Evolutionary conservation across 2,888 invertebrate genomes (phyloP).

Genomic region (Acanthosepion esculentum): DNA sequence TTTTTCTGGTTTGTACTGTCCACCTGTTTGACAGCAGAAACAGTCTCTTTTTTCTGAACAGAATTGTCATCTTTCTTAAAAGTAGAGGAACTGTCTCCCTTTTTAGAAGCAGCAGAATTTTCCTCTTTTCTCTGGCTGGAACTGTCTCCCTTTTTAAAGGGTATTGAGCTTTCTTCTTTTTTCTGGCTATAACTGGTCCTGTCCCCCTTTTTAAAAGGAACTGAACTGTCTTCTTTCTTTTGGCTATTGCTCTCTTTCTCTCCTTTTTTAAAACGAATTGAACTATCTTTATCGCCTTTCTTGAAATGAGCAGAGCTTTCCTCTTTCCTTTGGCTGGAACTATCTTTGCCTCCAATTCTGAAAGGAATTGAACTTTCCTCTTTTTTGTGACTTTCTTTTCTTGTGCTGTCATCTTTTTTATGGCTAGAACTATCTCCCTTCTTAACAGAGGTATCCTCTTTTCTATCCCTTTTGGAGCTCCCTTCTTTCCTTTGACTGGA

Average conservation of each 20-base stretch:
- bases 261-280: neutral
- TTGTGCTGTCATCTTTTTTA: neutral
- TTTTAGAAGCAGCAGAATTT: neutral
- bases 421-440: conserved; percentile 1
- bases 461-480: neutral
- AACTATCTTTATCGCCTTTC: neutral
- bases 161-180: neutral
- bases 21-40: neutral
- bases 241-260: neutral
- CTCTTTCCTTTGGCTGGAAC: neutral
- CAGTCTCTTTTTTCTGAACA: neutral
- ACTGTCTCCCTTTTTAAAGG: neutral
- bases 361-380: conserved; percentile 14
- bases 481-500: neutral
- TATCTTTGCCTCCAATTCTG: neutral
- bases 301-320: neutral
- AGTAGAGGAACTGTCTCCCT: neutral
- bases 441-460: neutral
- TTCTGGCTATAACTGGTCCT: neutral
- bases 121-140: neutral
- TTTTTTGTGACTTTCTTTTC: conserved; percentile 8
- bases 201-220: neutral
- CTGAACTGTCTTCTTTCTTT: neutral
- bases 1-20: neutral
- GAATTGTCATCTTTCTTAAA: neutral